Conservation (phyloP, 92 coral and sea anemone genomes). For the Scolanthus callimorphus region DNA sequence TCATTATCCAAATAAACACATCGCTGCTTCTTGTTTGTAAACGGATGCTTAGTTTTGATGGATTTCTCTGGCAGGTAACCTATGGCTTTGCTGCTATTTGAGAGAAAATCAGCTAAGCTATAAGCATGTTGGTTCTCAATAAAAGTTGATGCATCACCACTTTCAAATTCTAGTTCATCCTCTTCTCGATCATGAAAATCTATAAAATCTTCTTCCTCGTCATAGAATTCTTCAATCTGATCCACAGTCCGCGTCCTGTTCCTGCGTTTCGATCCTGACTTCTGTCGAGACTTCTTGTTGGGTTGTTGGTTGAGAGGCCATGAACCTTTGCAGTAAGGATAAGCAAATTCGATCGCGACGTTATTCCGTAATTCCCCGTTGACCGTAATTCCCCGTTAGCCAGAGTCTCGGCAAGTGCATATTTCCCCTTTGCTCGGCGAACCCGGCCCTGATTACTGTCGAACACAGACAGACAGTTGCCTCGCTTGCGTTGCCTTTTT, state of each 20-base stretch:
- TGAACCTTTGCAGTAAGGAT: conserved; percentile 35
- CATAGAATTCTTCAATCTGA: not conserved
- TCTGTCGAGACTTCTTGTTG: not conserved
- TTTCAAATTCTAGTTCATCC: not conserved
- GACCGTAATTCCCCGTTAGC: no score
- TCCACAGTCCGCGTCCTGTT: not conserved
- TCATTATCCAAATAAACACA: no score
- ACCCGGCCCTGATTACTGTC: conserved; percentile 29
- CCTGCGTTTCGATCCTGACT: not conserved
- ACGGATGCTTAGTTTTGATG: no score
- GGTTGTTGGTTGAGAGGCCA: not conserved
- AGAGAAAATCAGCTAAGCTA: no score
- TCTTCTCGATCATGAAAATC: not conserved
- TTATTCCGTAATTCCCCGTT: not conserved
- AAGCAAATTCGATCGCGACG: conserved; percentile 48
- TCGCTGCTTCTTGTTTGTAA: no score
- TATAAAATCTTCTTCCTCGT: not conserved
- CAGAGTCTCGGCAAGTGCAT: conserved; percentile 25
- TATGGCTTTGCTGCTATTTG: no score
- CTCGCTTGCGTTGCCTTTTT: conserved; percentile 6
- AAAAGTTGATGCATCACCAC: no score
- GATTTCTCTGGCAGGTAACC: no score
- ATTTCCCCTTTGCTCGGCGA: conserved; percentile 33
- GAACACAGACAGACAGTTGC: conserved; percentile 57
- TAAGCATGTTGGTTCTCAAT: no score